Evolutionary conservation across 2,888 invertebrate species (phyloP).

Genomic region (Ichneumoninae sp.): DNA sequence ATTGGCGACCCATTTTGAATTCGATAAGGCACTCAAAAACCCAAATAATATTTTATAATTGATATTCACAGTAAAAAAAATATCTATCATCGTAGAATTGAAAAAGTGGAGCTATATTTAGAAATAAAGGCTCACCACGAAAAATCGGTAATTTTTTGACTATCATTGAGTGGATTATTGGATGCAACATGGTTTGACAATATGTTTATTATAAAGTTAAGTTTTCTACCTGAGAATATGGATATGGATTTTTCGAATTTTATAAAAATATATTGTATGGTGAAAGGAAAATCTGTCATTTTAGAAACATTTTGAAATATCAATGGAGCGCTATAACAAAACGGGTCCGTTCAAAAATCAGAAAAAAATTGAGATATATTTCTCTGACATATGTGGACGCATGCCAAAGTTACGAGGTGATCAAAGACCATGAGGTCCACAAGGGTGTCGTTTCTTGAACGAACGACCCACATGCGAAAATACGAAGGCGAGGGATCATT

Average conservation of each 20-base stretch:
- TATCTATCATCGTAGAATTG: too few relatives aligned
- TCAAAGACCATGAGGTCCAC: not conserved
- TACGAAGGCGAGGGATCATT: slow-evolving; percentile 70
- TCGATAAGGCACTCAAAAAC: too few relatives aligned
- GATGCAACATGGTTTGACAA: not conserved
- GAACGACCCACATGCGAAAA: not conserved
- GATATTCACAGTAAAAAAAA: too few relatives aligned
- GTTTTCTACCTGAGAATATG: not conserved
- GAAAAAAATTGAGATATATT: not conserved
- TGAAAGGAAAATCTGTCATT: not conserved
- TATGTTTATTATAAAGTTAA: not conserved
- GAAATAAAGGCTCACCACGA: not conserved
- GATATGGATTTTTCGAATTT: not conserved
- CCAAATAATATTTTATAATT: too few relatives aligned
- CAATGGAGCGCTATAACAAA: not conserved
- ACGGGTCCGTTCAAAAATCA: not conserved
- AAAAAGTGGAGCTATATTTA: too few relatives aligned
- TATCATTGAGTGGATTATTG: not conserved
- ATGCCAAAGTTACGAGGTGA: not conserved
- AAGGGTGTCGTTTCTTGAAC: not conserved
- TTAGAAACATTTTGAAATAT: too few relatives aligned
- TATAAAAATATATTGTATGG: not conserved
- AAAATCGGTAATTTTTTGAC: not conserved
- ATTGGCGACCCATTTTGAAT: too few relatives aligned
- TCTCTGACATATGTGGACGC: not conserved